phyloP scores from a whole-genome alignment of 1,140 invertebrate genomes.

The Marisa cornuarietis region DNA sequence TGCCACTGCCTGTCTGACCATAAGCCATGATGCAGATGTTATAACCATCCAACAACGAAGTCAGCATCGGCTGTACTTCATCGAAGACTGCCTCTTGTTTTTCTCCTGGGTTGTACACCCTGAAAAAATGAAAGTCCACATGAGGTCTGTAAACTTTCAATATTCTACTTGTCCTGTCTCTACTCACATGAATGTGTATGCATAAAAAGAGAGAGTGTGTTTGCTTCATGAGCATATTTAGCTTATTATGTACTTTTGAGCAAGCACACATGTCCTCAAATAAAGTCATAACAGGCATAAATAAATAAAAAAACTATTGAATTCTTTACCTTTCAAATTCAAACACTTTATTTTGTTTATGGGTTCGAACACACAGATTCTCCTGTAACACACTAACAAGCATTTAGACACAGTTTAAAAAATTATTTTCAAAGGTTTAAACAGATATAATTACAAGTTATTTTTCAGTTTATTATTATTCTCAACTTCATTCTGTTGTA shows the following conservation, averaged over 20 bases:
- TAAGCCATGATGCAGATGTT: slow-evolving; percentile 98
- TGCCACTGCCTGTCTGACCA: slow-evolving; percentile 98
- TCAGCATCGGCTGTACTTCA: slow-evolving; percentile 62
- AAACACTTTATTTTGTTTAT: slow-evolving; percentile 61
- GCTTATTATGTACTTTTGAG: too few species aligned
- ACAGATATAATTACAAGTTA: too few species aligned
- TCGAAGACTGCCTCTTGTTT: slow-evolving; percentile 57
- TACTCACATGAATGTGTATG: too few species aligned
- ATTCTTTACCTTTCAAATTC: slow-evolving; percentile 60
- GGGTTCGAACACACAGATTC: slow-evolving; percentile 56
- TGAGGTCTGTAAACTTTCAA: too few species aligned
- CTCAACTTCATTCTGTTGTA: too few species aligned
- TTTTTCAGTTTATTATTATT: too few species aligned
- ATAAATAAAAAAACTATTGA: not conserved
- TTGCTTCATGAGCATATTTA: not conserved
- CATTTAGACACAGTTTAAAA: not conserved
- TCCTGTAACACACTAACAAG: slow-evolving; percentile 43
- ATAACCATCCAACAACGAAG: slow-evolving; percentile 62
- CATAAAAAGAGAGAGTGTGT: not conserved
- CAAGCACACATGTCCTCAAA: too few species aligned
- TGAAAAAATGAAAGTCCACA: slow-evolving; percentile 8
- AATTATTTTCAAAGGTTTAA: not conserved
- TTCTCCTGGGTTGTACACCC: slow-evolving; percentile 53
- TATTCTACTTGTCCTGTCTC: too few species aligned
- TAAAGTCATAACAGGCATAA: too few species aligned